Percentiles rank a stretch among this genome's conserved stretches.
These are phyloP conservation scores for Penaeus indicus DNA, from an alignment of 1,140 invertebrate species.

Conservation along the genomic window DNA sequence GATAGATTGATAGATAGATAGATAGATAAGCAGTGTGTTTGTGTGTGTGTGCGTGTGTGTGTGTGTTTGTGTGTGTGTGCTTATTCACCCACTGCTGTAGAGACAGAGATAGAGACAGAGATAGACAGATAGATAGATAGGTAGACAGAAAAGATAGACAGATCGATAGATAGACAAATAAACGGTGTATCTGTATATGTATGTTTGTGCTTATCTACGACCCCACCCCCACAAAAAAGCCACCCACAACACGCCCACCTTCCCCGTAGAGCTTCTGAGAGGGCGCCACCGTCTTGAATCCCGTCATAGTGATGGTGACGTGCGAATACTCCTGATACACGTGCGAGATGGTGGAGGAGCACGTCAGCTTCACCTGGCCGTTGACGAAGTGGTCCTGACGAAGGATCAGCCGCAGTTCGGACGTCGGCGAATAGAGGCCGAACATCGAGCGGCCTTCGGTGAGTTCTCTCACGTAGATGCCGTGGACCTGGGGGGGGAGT, in stretches of 20 bases:
- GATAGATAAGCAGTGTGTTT: no score
- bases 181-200: no score
- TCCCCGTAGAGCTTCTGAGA: slow-evolving; percentile 48
- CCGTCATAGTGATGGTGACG: background rate
- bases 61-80: no score
- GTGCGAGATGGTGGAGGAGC: slow-evolving; percentile 26
- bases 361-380: slow-evolving; percentile 29
- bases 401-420: slow-evolving; percentile 30
- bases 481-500: background rate
- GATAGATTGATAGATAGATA: no score
- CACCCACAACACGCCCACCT: background rate
- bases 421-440: slow-evolving; percentile 30
- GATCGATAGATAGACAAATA: no score
- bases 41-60: no score
- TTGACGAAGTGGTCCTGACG: slow-evolving; percentile 30
- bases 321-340: slow-evolving; percentile 38
- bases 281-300: slow-evolving; percentile 39
- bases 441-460: background rate
- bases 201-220: no score
- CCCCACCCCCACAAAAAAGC: no score
- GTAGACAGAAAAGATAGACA: no score
- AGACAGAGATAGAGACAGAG: no score
- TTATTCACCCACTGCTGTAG: no score
- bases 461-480: slow-evolving; percentile 7
- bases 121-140: no score